Conservation (phyloP, 1,140 invertebrate genomes). For the Proctacanthus coquilletti region DNA sequence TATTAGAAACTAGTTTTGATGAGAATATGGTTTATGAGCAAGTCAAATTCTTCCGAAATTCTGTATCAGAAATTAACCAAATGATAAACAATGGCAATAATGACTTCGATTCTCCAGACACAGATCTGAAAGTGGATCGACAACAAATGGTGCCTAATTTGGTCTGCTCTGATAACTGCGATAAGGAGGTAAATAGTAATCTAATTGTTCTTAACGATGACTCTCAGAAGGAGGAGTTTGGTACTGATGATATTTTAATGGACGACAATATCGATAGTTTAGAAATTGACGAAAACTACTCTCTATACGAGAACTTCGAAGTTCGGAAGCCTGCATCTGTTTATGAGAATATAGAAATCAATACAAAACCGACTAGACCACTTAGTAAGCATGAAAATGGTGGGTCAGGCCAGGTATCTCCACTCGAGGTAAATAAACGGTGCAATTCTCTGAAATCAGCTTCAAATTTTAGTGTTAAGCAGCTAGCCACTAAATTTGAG, state of each 20-base stretch:
- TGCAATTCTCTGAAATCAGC: conserved; percentile 15
- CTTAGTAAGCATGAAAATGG: too few species aligned
- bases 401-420: too few species aligned
- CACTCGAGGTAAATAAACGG: too few species aligned
- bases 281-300: conserved; percentile 5
- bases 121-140: too few species aligned
- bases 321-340: conserved; percentile 30
- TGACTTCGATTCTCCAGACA: too few species aligned
- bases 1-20: conserved; percentile 27
- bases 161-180: too few species aligned
- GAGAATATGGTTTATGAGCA: conserved; percentile 49
- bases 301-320: conserved; percentile 29
- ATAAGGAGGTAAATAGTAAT: not conserved
- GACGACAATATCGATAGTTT: conserved; percentile 7
- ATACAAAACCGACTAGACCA: conserved; percentile 5
- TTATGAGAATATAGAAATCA: conserved; percentile 35
- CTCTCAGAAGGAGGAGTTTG: conserved; percentile 1
- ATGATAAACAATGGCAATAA: conserved; percentile 30
- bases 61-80: conserved; percentile 57
- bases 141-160: not conserved
- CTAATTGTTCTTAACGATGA: conserved; percentile 4
- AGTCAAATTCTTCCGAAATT: conserved; percentile 54
- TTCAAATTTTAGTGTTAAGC: conserved; percentile 34
- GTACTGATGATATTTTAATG: conserved; percentile 5
- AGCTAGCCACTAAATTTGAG: conserved; percentile 40